Evolutionary conservation across 2,113 vertebrate species (phyloP), one percentile per base, ranked within the genome.

Genomic region (Aleadryas rufinucha): DNA sequence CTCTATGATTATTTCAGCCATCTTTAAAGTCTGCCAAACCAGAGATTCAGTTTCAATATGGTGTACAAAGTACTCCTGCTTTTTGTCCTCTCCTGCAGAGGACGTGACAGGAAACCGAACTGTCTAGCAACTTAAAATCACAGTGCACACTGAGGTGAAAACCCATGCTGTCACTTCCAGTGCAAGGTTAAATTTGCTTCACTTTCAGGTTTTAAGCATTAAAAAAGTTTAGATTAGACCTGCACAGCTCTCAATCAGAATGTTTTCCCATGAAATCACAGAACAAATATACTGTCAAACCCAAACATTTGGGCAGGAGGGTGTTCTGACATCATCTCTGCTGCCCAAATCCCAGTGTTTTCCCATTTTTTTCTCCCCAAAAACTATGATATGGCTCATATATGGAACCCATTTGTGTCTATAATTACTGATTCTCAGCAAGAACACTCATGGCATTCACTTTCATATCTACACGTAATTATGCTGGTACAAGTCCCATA

Each of bases 31-130:
- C 21, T 28, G 41, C 19, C 26, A 37, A 75, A 79, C 8, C n/a
- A 71, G 26, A 61, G 12, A 33, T 13, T 56, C 22, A 10, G 6
- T n/a, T 44, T 31, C 26, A 86, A 44, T 3, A 13, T 0, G 0
- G 18, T 14, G 18, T 3, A 63, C 13, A 1, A 39, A 63, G 27
- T 6, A 18, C 5, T 53, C 39, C 19, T 53, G 27, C 44, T 59
- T 79, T 63, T 41, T 8, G 16, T 12, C 33, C 28, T 54, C 45
- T 50, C 63, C 64, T 77, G n/a, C 28, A 63, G 59, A 41, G 45
- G 24, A 31, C 24, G 22, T 30, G 24, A 60, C 4, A 41, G 21
- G 53, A n/a, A 82, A 60, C 7, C 21, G 1, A 84, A 33, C 19
- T 57, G 33, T 20, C 31, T 31, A 31, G 16, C 27, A 57, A 35